phyloP scores from a whole-genome alignment of 2,113 vertebrate species.

The Numenius arquata region DNA sequence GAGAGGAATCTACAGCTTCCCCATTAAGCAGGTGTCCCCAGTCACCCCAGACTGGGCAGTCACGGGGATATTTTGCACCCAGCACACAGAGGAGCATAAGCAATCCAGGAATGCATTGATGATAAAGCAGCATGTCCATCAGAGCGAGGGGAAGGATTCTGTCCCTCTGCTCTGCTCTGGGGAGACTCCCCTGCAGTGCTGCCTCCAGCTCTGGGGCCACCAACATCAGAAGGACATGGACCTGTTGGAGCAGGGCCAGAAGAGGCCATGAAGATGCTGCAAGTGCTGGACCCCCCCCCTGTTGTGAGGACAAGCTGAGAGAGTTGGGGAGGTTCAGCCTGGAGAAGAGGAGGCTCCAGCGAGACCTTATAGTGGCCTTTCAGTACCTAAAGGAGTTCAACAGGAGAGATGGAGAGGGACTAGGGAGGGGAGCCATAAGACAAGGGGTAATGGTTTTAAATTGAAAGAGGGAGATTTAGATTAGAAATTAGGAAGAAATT shows the following conservation, averaged over 20 bases:
- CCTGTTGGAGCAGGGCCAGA: background rate
- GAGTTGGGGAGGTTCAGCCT: background rate
- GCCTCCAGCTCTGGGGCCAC: background rate
- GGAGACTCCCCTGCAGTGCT: background rate
- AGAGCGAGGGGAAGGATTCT: background rate
- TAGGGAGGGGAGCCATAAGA: background rate
- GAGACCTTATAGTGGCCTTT: background rate
- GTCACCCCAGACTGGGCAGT: background rate
- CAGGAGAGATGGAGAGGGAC: background rate
- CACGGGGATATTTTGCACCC: background rate
- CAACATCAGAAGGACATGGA: background rate
- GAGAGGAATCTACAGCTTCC: fast-evolving
- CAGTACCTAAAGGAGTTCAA: background rate
- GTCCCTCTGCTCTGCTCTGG: background rate
- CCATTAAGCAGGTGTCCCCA: background rate
- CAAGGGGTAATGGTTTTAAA: background rate
- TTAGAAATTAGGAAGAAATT: background rate
- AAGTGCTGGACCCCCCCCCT: background rate
- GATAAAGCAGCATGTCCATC: background rate
- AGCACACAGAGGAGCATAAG: background rate
- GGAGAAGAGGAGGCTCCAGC: background rate
- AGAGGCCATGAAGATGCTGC: background rate
- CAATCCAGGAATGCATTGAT: background rate
- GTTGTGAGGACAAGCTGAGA: background rate
- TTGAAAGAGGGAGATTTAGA: background rate